A percentile compares a stretch with the other conserved stretches of the same genome.
Conservation (phyloP, 2,113 vertebrate genomes). For the Hypanus sabinus region DNA sequence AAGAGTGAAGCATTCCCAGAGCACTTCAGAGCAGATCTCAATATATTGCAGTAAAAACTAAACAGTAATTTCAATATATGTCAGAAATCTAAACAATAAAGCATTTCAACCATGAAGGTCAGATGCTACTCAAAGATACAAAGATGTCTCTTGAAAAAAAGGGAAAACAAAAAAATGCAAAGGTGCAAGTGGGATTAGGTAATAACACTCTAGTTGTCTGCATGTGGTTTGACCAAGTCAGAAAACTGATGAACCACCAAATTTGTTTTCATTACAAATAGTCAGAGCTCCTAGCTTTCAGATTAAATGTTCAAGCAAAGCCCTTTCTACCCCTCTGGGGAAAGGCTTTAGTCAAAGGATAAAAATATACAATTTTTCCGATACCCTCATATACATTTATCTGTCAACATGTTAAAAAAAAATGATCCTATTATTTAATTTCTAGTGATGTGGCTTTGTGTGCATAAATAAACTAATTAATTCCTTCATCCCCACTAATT, state of each 20-base stretch:
- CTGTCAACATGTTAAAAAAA: neutral
- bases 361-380: neutral
- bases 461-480: neutral
- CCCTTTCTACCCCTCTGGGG: neutral
- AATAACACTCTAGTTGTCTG: neutral
- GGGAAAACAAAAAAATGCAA: neutral
- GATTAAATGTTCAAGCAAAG: neutral
- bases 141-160: neutral
- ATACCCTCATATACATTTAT: neutral
- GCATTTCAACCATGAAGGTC: neutral
- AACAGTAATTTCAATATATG: neutral
- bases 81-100: neutral
- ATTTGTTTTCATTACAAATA: neutral
- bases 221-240: neutral
- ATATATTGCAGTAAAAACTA: neutral
- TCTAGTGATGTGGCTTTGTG: neutral
- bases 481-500: neutral
- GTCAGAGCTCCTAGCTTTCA: no score
- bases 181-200: neutral
- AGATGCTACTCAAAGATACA: neutral
- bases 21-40: neutral
- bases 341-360: neutral
- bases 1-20: neutral
- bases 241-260: neutral
- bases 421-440: neutral